phyloP scores from a whole-genome alignment of 2,797 vertebrate species.

The Odontamblyopus rebecca region DNA sequence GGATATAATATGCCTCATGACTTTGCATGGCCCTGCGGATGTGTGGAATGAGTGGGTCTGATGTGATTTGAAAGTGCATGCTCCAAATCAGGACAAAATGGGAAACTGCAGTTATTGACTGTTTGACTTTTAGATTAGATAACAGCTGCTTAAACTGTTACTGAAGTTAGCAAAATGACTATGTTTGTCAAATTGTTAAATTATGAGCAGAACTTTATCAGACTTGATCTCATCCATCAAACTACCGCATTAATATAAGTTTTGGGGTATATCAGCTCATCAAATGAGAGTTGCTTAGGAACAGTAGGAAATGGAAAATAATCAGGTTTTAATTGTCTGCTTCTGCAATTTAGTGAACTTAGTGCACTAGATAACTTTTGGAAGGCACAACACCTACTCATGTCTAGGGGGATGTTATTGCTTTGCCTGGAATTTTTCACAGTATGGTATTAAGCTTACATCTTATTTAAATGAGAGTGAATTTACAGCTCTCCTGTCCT shows the following conservation, averaged over 20 bases:
- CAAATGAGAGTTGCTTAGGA: neutral
- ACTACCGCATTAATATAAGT: neutral
- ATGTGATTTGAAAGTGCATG: slow-evolving; percentile 3
- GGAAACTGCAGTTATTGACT: slow-evolving; percentile 1
- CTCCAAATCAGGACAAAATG: neutral
- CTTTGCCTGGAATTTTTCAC: too few species aligned
- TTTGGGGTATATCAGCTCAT: neutral
- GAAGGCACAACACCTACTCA: too few species aligned
- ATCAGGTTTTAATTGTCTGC: too few species aligned
- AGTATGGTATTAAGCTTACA: too few species aligned
- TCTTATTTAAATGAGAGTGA: too few species aligned
- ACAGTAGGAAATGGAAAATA: too few species aligned
- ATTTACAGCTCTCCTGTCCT: too few species aligned
- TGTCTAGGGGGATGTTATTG: too few species aligned
- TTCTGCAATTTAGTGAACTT: too few species aligned
- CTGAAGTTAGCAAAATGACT: neutral
- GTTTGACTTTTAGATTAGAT: neutral
- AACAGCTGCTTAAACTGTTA: neutral
- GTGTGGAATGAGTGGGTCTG: slow-evolving; percentile 1
- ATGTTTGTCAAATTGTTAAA: neutral
- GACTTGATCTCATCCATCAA: neutral
- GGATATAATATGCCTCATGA: slow-evolving; percentile 13
- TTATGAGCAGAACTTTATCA: neutral
- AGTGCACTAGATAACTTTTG: too few species aligned
- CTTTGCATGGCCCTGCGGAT: neutral